Base-by-base conservation (phyloP, 2,797 vertebrate species). In the Hybognathus amarus region DNA sequence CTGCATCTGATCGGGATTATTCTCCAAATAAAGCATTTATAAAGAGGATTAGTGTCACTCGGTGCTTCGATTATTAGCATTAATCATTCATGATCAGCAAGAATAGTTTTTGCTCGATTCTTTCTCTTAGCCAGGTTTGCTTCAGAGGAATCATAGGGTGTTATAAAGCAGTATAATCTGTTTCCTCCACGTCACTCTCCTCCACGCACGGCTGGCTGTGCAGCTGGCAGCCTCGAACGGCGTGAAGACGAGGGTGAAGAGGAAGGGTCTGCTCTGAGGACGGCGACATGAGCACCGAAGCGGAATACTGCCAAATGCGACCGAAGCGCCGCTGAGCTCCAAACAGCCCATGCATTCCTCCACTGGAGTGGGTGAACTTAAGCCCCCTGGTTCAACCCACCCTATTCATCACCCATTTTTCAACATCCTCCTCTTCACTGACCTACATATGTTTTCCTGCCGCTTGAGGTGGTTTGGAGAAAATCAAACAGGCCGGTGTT, bases 281-380 rank as follows among this genome's bases (percentile, higher is more conserved):
- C 61, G 85, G 74, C 84, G 85, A 85, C 66, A 22, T 68, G 45
- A 68, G 85, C 83, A 86, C 66, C 76, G 84, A 91, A 90, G 91
- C 89, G 88, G 91, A 88, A 91, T 90, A 77, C 83, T 90, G 89
- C 86, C 90, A 91, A 91, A 91, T 92, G 92, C 89, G 91, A 91
- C 87, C 66, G 8, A 70, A 85, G 83, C 87, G 89, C 90, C 89
- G 83, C 88, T 88, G 90, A 86, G 12, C 24, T 79, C 82, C 69
- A 80, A 87, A 81, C 84, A n/a, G 84, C 79, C 30, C 4, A 59
- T 69, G 59, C 73, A 59, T 74, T 85, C 52, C 68, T 75, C 74
- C 70, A 27, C 83, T 81, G 12, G 80, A 74, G 17, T 45, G 67
- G 79, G 36, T 4, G 52, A 70, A 80, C 67, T 64, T 40, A 61